A percentile compares a stretch with the other conserved stretches of the same genome.
Conservation (phyloP, 2,797 vertebrate species). For the Toxotes lorentzi region DNA sequence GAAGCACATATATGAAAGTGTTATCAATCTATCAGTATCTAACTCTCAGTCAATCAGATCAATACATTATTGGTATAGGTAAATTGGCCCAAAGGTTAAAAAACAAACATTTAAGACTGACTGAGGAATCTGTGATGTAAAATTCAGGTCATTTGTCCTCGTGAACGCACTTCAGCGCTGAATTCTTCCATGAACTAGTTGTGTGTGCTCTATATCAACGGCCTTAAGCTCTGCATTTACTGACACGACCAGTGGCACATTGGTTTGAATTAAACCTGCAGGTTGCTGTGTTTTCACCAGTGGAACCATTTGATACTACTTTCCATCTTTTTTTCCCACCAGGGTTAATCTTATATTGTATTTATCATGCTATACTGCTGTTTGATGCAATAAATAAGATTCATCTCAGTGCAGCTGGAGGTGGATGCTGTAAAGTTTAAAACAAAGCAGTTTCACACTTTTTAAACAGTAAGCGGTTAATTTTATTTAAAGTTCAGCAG, state of each 20-base stretch:
- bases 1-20: neutral
- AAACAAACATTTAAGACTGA: neutral
- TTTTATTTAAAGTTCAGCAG: conserved; percentile 59
- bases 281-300: conserved; percentile 26
- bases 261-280: conserved; percentile 30
- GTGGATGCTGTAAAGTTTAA: neutral
- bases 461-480: conserved; percentile 18
- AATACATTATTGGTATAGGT: neutral
- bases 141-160: conserved; percentile 26
- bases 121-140: neutral
- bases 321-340: conserved; percentile 17
- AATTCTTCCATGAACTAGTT: conserved; percentile 19
- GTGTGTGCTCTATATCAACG: neutral
- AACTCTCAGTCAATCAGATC: neutral
- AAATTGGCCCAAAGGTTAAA: neutral
- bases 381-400: conserved; percentile 81
- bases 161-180: neutral
- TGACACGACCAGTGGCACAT: conserved; percentile 35
- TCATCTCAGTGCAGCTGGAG: conserved; percentile 44
- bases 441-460: neutral
- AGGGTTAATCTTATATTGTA: conserved; percentile 51
- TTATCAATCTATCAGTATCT: neutral
- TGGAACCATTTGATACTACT: conserved; percentile 45
- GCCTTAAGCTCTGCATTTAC: conserved; percentile 55
- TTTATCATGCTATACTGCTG: conserved; percentile 76